A percentile compares a stretch with the other conserved stretches of the same genome.
Conservation (phyloP, 1,140 invertebrate genomes). For the Drosophila baimaii region DNA sequence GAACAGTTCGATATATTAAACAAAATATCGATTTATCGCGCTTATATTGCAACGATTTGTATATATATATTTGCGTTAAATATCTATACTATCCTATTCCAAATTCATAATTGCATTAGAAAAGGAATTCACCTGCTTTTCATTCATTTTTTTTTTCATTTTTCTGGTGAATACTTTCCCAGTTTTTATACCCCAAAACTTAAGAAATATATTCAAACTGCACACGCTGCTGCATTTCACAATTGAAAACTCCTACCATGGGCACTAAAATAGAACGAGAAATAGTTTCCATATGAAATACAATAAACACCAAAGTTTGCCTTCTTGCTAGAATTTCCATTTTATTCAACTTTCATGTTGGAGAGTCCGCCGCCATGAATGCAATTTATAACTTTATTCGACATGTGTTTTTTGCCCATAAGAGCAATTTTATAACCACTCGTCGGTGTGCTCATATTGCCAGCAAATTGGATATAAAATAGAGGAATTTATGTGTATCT, state of each 20-base stretch:
- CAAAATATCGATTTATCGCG: too few relatives aligned
- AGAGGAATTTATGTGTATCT: slow-evolving; percentile 5
- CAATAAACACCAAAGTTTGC: neutral
- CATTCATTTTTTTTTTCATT: neutral
- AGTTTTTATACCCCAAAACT: neutral
- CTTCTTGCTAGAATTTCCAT: slow-evolving; percentile 1
- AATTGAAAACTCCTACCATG: neutral
- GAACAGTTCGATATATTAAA: too few relatives aligned
- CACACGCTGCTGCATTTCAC: neutral
- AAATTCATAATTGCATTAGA: too few relatives aligned
- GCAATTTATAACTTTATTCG: slow-evolving; percentile 13
- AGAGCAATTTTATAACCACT: slow-evolving; percentile 9
- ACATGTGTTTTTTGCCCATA: slow-evolving; percentile 13
- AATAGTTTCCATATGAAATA: slow-evolving; percentile 5
- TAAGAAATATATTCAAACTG: too few relatives aligned
- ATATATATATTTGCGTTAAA: too few relatives aligned
- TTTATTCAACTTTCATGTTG: slow-evolving; percentile 1
- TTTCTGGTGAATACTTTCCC: too few relatives aligned
- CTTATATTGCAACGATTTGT: too few relatives aligned
- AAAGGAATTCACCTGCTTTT: too few relatives aligned
- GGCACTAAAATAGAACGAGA: neutral
- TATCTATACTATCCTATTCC: too few relatives aligned
- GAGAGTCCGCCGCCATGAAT: neutral
- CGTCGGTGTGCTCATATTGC: neutral
- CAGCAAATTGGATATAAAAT: slow-evolving; percentile 15